Base-by-base conservation (phyloP, 2,113 vertebrate genomes). In the Dasyprocta punctata region DNA sequence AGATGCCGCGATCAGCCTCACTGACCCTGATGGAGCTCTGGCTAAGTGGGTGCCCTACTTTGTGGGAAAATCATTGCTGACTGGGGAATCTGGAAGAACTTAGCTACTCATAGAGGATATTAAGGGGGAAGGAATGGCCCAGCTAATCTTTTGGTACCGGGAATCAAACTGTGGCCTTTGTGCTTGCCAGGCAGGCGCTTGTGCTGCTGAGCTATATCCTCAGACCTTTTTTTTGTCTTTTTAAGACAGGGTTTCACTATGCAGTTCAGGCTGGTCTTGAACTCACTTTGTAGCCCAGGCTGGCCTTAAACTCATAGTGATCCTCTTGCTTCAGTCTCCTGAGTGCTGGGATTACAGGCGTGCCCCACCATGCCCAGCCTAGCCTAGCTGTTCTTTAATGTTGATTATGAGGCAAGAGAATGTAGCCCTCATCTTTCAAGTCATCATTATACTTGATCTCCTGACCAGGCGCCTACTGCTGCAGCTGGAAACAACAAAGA, bases 11-110 rank as follows among this genome's bases (percentile, higher is more conserved):
- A 98, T 99, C 73, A 99, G 99, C 98, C 98, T 99, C 24, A 98
- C 99, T 0, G 99, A 99, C 98, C 99, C 99, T 0, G 99, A 99
- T 20, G 99, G 99, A 63, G 99, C 99, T 2, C 98, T 99, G 89
- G 99, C 99, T 97, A 99, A 99, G 99, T 99, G 98, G 98, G 99
- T 96, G 63, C 65, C 85, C n/a, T 11, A 0, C 7, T 16, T 77
- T 60, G 24, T 44, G 78, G 75, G 69, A 88, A 93, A 88, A 0
- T 20, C 36, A 30, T 60, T 85, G 36, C 61, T 54, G 52, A 36
- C 3, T 65, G 47, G 90, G 69, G 17, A 61, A 61, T 92, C 0
- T 56, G 44, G 84, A 90, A 22, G 67, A 24, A 71, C 73, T 88
- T 4, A 54, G 73, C 38, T 67, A 47, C 6, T 81, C 10, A 54